phyloP scores from a whole-genome alignment of 2,888 invertebrate genomes.

The Scaeva pyrastri region DNA sequence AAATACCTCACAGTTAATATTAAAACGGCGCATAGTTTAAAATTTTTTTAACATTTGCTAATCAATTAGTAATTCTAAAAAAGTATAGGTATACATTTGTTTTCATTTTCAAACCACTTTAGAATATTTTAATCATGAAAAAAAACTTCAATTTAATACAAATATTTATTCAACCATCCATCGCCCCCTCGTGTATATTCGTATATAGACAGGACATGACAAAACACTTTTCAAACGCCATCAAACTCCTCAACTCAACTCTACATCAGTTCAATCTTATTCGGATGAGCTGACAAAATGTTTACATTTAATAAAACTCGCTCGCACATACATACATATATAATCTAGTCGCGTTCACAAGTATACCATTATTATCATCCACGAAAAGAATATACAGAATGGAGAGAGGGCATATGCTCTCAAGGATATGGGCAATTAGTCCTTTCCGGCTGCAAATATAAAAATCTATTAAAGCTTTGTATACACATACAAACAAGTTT shows the following conservation, averaged over 20 bases:
- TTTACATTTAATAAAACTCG: constrained; percentile 73
- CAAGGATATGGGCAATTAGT: constrained; percentile 75
- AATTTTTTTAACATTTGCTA: too few relatives aligned
- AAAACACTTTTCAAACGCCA: constrained; percentile 43
- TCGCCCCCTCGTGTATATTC: constrained; percentile 23
- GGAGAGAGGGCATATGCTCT: constrained; percentile 3
- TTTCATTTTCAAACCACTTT: not conserved
- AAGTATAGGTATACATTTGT: too few relatives aligned
- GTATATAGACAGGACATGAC: constrained; percentile 55
- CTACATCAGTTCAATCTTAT: constrained; percentile 18
- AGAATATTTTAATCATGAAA: not conserved
- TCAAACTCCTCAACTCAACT: not conserved
- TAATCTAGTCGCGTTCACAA: constrained; percentile 11
- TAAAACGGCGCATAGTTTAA: too few relatives aligned
- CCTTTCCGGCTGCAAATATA: constrained; percentile 60
- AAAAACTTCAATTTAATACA: constrained; percentile 2
- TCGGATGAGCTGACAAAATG: constrained; percentile 74
- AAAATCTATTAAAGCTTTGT: constrained; percentile 6
- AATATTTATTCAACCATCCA: constrained; percentile 36
- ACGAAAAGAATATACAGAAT: not conserved
- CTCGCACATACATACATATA: constrained; percentile 37
- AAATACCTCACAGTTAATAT: too few relatives aligned
- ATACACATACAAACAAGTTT: not conserved
- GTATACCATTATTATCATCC: constrained; percentile 14
- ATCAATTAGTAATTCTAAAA: too few relatives aligned